These are phyloP conservation scores for Smittia aterrima DNA, from an alignment of 2,888 invertebrate species.

Conservation along the genomic window DNA sequence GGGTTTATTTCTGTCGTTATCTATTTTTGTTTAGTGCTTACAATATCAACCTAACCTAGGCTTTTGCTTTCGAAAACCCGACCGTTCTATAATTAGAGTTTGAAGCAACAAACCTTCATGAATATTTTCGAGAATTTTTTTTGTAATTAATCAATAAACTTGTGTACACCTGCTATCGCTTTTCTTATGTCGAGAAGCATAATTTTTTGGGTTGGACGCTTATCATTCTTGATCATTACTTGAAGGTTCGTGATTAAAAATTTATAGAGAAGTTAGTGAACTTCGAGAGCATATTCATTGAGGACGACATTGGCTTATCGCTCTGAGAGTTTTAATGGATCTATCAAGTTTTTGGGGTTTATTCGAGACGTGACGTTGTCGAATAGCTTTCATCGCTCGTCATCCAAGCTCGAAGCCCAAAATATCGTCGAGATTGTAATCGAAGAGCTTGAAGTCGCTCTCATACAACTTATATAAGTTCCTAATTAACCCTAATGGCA, in stretches of 20 bases:
- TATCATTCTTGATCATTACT: not conserved
- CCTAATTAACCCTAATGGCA: constrained; percentile 69
- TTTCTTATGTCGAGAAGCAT: not conserved
- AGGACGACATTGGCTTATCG: not conserved
- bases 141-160: constrained; percentile 38
- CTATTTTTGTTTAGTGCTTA: constrained; percentile 16
- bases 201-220: not conserved
- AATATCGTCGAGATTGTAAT: constrained; percentile 73
- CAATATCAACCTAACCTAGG: not conserved
- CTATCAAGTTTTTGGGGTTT: not conserved
- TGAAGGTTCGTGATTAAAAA: not conserved
- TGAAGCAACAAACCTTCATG: not conserved
- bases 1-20: not conserved
- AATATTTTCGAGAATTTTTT: not conserved
- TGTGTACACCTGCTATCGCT: constrained; percentile 25
- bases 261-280: not conserved
- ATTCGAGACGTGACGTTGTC: not conserved
- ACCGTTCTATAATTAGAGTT: constrained; percentile 34
- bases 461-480: constrained; percentile 73
- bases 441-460: constrained; percentile 78
- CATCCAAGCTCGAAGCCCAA: constrained; percentile 75
- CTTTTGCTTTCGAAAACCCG: not conserved
- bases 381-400: constrained; percentile 42
- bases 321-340: not conserved
- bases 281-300: not conserved